These are phyloP conservation scores for Phasia obesa DNA, from an alignment of 2,888 invertebrate species.

Conservation along the genomic window DNA sequence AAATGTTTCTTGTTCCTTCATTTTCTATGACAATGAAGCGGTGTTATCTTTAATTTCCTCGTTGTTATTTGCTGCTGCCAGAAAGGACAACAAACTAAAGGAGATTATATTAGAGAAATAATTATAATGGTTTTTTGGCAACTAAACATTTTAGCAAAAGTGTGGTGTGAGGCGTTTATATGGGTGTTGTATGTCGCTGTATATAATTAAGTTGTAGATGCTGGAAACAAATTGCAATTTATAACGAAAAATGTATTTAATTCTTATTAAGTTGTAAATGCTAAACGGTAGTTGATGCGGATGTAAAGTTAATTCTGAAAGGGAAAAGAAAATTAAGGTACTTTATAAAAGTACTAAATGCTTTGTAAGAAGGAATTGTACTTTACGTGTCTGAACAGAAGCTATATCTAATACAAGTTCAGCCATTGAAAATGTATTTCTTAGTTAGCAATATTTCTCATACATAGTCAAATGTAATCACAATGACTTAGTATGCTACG, in stretches of 20 bases:
- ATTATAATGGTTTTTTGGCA: conserved; percentile 58
- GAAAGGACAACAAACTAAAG: conserved; percentile 44
- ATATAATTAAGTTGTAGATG: conserved; percentile 54
- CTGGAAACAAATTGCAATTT: conserved; percentile 51
- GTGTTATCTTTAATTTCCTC: conserved; percentile 23
- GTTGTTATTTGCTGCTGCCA: conserved; percentile 15
- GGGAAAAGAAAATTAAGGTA: no score
- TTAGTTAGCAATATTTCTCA: no score
- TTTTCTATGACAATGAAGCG: conserved; percentile 33
- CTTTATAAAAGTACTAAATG: no score
- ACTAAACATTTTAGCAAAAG: conserved; percentile 10
- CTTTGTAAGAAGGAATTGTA: no score
- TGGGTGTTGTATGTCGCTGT: not conserved
- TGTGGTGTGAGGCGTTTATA: not conserved
- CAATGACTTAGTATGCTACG: no score
- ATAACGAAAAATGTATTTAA: conserved; percentile 38
- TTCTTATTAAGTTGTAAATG: conserved; percentile 45
- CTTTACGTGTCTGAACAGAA: no score
- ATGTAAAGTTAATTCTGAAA: no score
- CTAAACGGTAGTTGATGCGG: not conserved
- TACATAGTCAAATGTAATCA: no score
- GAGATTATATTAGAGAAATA: conserved; percentile 60
- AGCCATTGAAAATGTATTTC: no score
- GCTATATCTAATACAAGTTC: no score
- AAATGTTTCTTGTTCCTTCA: conserved; percentile 36